A percentile compares a stretch with the other conserved stretches of the same genome.
phyloP scores from a whole-genome alignment of 2,113 vertebrate species.

The Catagonus wagneri region DNA sequence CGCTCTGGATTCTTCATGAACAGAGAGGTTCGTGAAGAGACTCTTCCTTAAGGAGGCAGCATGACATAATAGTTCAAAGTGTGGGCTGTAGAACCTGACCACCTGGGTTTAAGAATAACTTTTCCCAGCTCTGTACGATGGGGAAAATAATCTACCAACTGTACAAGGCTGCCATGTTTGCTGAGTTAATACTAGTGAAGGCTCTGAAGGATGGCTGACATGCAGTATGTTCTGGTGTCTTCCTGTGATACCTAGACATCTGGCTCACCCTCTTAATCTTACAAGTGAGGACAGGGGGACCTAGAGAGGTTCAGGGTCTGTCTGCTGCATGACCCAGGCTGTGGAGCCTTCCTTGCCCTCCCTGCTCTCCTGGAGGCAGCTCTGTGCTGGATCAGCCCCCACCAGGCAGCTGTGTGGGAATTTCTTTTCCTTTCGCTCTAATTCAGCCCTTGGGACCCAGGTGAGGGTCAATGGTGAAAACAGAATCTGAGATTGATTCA shows the following conservation, averaged over 20 bases:
- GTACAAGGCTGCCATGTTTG: background rate
- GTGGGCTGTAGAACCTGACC: background rate
- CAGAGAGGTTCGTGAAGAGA: background rate
- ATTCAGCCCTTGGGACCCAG: background rate
- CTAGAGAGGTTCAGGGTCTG: too few relatives aligned
- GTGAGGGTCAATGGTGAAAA: background rate
- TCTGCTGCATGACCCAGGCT: fast-evolving
- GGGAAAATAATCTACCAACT: background rate
- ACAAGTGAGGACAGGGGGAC: background rate
- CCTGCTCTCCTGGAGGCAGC: background rate
- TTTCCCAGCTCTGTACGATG: background rate
- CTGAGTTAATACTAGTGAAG: background rate
- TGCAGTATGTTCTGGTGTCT: background rate
- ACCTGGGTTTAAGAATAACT: background rate
- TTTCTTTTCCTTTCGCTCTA: too few relatives aligned
- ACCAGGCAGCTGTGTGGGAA: too few relatives aligned
- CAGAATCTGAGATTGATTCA: background rate
- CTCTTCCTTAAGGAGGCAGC: background rate
- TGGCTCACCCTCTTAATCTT: background rate
- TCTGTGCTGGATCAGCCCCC: background rate
- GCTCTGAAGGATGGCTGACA: background rate
- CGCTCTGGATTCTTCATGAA: background rate
- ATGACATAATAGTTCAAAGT: background rate
- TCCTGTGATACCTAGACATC: background rate
- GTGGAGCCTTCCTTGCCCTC: background rate